phyloP scores from a whole-genome alignment of 2,888 invertebrate species.

The Archips crataeganus region DNA sequence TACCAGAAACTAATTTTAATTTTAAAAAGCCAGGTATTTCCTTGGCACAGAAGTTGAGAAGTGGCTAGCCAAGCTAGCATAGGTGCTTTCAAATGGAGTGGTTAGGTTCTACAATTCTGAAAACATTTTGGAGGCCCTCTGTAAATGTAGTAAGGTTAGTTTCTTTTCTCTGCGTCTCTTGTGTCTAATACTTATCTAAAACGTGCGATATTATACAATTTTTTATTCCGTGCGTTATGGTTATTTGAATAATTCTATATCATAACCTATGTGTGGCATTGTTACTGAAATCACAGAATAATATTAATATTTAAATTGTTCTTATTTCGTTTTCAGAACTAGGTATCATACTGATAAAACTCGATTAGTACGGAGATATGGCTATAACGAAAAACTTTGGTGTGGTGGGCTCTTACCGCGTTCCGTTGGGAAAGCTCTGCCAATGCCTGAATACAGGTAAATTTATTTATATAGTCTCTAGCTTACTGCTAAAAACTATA shows the following conservation, averaged over 20 bases:
- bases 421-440: constrained; percentile 80
- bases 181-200: not conserved
- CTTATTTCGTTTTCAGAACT: constrained; percentile 60
- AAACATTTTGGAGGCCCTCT: constrained; percentile 71
- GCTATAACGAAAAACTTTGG: constrained; percentile 89
- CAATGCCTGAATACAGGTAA: constrained; percentile 89
- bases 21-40: not conserved
- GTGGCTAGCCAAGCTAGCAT: constrained; percentile 5
- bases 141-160: constrained; percentile 74
- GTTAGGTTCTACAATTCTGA: constrained; percentile 67
- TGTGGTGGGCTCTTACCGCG: constrained; percentile 90
- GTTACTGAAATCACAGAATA: not conserved
- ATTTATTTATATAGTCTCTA: not conserved
- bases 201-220: not conserved
- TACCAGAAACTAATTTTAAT: no score
- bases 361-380: constrained; percentile 88
- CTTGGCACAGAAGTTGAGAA: not conserved
- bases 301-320: not conserved
- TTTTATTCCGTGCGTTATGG: not conserved
- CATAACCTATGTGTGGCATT: not conserved
- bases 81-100: constrained; percentile 61
- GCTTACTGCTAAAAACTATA: not conserved
- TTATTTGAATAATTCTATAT: not conserved
- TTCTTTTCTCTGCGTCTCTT: not conserved
- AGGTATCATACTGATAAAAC: constrained; percentile 88